Evolutionary conservation across 2,888 invertebrate genomes (phyloP).

Genomic region (Smittia sp.): DNA sequence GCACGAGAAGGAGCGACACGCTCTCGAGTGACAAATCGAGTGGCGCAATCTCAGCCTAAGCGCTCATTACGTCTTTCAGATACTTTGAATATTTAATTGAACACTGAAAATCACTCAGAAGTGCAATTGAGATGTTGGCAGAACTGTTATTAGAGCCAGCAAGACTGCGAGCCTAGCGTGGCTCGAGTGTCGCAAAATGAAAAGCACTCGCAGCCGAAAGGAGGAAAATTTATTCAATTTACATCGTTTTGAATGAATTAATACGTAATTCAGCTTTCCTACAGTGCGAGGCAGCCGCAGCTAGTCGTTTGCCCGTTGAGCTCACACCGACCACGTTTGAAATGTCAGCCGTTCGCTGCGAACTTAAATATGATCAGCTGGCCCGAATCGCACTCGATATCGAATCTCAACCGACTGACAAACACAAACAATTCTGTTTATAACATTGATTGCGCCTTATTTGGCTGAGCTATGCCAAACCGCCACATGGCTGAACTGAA

Average conservation of each 20-base stretch:
- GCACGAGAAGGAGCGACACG: not conserved
- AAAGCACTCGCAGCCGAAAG: not conserved
- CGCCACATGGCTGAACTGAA: not conserved
- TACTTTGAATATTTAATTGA: constrained; percentile 8
- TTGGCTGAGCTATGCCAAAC: constrained; percentile 1
- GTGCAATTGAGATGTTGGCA: not conserved
- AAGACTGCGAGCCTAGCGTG: not conserved
- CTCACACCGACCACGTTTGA: too few species aligned
- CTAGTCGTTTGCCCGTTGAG: too few species aligned
- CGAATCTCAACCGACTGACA: too few species aligned
- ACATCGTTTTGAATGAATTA: not conserved
- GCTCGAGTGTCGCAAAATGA: not conserved
- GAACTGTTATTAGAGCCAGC: constrained; percentile 23
- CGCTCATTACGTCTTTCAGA: not conserved
- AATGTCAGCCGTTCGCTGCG: too few species aligned
- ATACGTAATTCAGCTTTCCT: not conserved
- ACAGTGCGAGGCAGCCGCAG: not conserved
- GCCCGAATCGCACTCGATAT: too few species aligned
- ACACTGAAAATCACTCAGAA: not conserved
- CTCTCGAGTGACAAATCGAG: constrained; percentile 25
- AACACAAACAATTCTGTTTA: too few species aligned
- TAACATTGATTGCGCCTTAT: not conserved
- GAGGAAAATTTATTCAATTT: constrained; percentile 13
- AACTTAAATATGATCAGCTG: too few species aligned
- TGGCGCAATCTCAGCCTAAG: not conserved